Conservation (phyloP, 2,888 invertebrate genomes). For the Hirtodrosophila alboralis region DNA sequence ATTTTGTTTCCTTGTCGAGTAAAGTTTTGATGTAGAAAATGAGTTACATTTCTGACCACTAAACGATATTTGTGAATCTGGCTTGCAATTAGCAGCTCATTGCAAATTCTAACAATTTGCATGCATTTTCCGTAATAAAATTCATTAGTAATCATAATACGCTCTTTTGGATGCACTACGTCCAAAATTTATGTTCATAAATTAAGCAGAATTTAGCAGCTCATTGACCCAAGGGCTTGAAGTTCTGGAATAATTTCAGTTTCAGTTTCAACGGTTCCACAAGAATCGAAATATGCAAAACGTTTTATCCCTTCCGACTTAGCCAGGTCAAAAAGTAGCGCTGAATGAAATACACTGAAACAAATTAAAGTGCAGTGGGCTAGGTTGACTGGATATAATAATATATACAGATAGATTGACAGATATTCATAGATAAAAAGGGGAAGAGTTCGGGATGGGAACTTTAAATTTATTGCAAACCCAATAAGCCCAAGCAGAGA, state of each 20-base stretch:
- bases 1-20: no score
- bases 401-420: not conserved
- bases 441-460: not conserved
- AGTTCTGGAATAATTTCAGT: not conserved
- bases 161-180: conserved; percentile 30
- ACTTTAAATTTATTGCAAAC: conserved; percentile 68
- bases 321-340: conserved; percentile 60
- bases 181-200: conserved; percentile 60
- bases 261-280: conserved; percentile 10
- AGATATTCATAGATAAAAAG: not conserved
- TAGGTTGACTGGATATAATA: not conserved
- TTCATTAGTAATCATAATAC: conserved; percentile 56
- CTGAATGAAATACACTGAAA: conserved; percentile 56
- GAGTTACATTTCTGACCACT: not conserved
- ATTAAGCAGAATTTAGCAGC: conserved; percentile 60
- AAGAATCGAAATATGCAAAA: conserved; percentile 57
- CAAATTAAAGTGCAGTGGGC: conserved; percentile 49
- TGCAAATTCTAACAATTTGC: conserved; percentile 61
- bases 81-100: conserved; percentile 53
- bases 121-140: conserved; percentile 50
- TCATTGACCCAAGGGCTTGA: conserved; percentile 43
- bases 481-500: conserved; percentile 43
- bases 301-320: conserved; percentile 78
- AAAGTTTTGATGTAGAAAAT: no score
- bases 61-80: conserved; percentile 35